Evolutionary conservation across 2,797 vertebrate species (phyloP).

Genomic region (Crocidura indochinensis): DNA sequence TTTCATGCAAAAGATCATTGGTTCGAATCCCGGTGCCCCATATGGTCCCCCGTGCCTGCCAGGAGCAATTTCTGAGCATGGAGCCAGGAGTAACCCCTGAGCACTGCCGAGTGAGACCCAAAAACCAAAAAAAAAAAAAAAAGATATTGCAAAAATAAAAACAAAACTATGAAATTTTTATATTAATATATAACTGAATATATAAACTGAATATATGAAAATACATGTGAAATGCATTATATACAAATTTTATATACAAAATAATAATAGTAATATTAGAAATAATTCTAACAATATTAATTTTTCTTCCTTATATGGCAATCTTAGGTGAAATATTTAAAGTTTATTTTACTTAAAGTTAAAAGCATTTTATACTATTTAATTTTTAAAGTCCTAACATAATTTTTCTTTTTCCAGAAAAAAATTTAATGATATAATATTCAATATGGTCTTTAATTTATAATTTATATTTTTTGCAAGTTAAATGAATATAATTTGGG

Average conservation of each 20-base stretch:
- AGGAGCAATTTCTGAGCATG: no score
- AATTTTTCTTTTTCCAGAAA: not conserved
- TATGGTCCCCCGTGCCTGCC: no score
- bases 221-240: not conserved
- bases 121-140: no score
- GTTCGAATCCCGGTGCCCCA: no score
- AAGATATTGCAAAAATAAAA: no score
- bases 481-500: not conserved
- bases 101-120: no score
- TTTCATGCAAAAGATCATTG: no score
- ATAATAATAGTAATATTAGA: not conserved
- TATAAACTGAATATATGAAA: not conserved
- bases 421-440: not conserved
- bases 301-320: not conserved
- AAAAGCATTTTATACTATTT: not conserved
- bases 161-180: not conserved
- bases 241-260: not conserved
- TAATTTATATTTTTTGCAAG: not conserved
- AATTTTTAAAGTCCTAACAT: not conserved
- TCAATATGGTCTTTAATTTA: not conserved
- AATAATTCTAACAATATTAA: not conserved
- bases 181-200: not conserved
- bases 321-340: not conserved
- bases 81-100: no score
- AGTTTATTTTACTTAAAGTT: conserved; percentile 14